Evolutionary conservation across 1,140 invertebrate species (phyloP).

Genomic region (Bombus superbus): DNA sequence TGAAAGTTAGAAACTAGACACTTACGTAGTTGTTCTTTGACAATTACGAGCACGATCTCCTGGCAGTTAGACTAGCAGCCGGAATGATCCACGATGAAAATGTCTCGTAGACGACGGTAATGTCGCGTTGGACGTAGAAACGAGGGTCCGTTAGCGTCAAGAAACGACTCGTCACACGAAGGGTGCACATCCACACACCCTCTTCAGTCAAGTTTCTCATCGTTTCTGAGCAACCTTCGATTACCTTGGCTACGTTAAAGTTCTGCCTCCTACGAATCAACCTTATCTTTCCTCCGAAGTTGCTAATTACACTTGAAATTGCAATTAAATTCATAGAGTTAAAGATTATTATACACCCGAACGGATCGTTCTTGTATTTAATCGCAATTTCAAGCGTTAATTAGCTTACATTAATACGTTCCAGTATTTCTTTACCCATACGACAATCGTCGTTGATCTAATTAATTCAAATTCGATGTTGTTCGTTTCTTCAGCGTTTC

Average conservation of each 20-base stretch:
- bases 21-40: neutral
- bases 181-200: slow-evolving; percentile 53
- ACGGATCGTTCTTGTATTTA: neutral
- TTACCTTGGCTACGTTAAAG: slow-evolving; percentile 69
- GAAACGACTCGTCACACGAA: slow-evolving; percentile 69
- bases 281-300: neutral
- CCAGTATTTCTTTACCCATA: neutral
- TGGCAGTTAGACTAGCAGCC: slow-evolving; percentile 4
- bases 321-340: neutral
- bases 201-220: slow-evolving; percentile 64
- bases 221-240: slow-evolving; percentile 73
- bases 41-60: neutral
- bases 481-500: no score
- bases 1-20: neutral
- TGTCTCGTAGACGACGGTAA: slow-evolving; percentile 62
- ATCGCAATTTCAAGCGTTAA: neutral
- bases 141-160: slow-evolving; percentile 70
- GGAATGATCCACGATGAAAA: slow-evolving; percentile 63
- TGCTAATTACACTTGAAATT: neutral
- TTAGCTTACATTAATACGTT: no score
- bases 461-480: neutral
- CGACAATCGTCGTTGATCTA: neutral
- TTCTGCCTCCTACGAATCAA: neutral
- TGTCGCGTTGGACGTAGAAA: slow-evolving; percentile 58
- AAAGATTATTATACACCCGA: no score